Conservation (phyloP, 2,888 invertebrate species). For the Agonopterix subpropinquella region DNA sequence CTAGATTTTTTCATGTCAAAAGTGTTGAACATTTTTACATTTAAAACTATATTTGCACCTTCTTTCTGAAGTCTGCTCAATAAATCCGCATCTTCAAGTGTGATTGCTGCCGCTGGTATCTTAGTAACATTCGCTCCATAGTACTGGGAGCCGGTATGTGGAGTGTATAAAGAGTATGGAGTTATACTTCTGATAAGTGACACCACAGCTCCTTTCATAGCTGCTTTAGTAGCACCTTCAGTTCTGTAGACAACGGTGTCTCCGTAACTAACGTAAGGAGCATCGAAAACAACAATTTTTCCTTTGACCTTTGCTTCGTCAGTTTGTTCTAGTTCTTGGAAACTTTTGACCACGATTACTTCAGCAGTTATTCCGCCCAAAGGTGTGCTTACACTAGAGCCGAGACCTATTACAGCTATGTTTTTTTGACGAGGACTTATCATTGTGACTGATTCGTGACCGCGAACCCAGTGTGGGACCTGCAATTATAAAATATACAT, state of each 20-base stretch:
- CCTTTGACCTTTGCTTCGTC: constrained; percentile 67
- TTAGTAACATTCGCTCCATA: constrained; percentile 75
- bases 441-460: constrained; percentile 78
- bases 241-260: constrained; percentile 79
- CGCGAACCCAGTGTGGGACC: constrained; percentile 71
- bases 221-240: constrained; percentile 79
- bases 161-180: constrained; percentile 83
- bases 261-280: constrained; percentile 78
- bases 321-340: constrained; percentile 77
- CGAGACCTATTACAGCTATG: constrained; percentile 80
- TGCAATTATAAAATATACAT: constrained; percentile 21
- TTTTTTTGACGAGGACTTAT: constrained; percentile 75
- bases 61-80: constrained; percentile 76
- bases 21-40: constrained; percentile 79
- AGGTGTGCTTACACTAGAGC: constrained; percentile 81
- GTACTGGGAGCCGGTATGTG: constrained; percentile 82
- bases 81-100: constrained; percentile 85
- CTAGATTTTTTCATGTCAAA: constrained; percentile 76
- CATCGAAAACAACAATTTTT: constrained; percentile 87
- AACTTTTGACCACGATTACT: constrained; percentile 81
- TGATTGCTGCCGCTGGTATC: constrained; percentile 84
- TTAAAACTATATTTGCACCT: constrained; percentile 54
- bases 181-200: constrained; percentile 83
- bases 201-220: constrained; percentile 83
- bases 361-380: constrained; percentile 81